These are phyloP conservation scores for Heliornis fulica DNA, from an alignment of 2,113 vertebrate genomes.

Conservation along the genomic window DNA sequence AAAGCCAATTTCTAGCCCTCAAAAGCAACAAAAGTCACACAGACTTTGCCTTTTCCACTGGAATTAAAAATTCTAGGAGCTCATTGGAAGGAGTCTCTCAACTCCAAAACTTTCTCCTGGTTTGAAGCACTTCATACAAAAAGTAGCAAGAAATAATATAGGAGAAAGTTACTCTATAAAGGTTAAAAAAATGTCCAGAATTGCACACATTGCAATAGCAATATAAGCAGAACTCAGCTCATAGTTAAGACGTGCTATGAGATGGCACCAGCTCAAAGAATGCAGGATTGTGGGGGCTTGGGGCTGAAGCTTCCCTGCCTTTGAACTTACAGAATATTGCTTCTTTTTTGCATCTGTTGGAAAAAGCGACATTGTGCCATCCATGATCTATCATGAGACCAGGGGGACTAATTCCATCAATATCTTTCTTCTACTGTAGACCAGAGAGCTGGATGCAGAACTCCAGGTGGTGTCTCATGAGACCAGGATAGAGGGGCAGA, in stretches of 20 bases:
- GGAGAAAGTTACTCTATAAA: background rate
- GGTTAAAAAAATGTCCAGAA: background rate
- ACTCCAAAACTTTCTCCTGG: background rate
- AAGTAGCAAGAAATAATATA: background rate
- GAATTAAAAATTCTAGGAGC: background rate
- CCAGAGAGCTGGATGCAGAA: too few relatives aligned
- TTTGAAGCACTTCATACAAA: background rate
- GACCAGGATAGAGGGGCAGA: too few relatives aligned
- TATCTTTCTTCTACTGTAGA: too few relatives aligned
- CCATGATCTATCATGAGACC: too few relatives aligned
- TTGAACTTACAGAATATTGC: background rate
- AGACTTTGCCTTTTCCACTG: background rate
- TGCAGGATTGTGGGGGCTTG: background rate
- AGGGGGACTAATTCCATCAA: too few relatives aligned
- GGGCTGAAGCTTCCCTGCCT: background rate
- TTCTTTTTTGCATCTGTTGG: background rate
- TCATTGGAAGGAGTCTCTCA: background rate
- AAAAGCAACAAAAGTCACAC: background rate
- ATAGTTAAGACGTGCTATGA: background rate
- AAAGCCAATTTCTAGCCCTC: background rate
- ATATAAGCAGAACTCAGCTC: background rate
- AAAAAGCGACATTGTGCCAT: background rate
- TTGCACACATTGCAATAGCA: background rate
- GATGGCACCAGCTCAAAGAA: background rate
- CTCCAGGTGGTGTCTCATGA: too few relatives aligned